Conservation (phyloP, 1,140 invertebrate genomes). For the Palaemon carinicauda region DNA sequence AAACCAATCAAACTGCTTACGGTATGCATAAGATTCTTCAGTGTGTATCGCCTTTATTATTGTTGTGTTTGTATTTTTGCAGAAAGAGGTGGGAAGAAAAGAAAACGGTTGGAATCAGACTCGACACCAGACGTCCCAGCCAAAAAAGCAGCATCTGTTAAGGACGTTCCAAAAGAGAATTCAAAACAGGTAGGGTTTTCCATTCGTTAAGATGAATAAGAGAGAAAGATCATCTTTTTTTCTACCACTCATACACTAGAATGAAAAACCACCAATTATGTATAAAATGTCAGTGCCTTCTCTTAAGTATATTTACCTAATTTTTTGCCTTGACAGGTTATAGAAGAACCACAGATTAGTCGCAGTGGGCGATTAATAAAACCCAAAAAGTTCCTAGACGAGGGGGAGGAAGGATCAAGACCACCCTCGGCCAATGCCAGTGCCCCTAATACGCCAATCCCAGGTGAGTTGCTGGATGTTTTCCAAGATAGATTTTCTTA, state of each 20-base stretch:
- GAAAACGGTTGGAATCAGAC: conserved; percentile 40
- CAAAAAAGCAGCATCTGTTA: conserved; percentile 30
- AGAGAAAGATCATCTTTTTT: too few relatives aligned
- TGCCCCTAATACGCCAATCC: not conserved
- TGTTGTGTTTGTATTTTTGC: not conserved
- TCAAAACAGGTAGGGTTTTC: conserved; percentile 6
- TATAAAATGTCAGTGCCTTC: too few relatives aligned
- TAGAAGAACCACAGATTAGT: conserved; percentile 33
- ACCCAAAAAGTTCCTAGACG: conserved; percentile 48
- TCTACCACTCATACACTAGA: too few relatives aligned
- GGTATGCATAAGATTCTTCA: too few relatives aligned
- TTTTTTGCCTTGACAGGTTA: not conserved
- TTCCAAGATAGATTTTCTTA: too few relatives aligned
- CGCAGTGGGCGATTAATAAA: conserved; percentile 42
- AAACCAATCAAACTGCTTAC: too few relatives aligned
- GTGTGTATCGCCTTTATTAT: not conserved
- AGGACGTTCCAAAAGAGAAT: conserved; percentile 27
- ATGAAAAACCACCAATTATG: too few relatives aligned
- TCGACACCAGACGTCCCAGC: not conserved
- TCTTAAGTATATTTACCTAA: not conserved
- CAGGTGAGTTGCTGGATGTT: not conserved
- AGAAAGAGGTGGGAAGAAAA: conserved; percentile 26
- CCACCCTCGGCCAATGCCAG: conserved; percentile 23
- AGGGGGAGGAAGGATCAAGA: conserved; percentile 37
- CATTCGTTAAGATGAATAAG: not conserved